phyloP scores from a whole-genome alignment of 2,888 invertebrate species.

The Mesopsocus fuscifrons region DNA sequence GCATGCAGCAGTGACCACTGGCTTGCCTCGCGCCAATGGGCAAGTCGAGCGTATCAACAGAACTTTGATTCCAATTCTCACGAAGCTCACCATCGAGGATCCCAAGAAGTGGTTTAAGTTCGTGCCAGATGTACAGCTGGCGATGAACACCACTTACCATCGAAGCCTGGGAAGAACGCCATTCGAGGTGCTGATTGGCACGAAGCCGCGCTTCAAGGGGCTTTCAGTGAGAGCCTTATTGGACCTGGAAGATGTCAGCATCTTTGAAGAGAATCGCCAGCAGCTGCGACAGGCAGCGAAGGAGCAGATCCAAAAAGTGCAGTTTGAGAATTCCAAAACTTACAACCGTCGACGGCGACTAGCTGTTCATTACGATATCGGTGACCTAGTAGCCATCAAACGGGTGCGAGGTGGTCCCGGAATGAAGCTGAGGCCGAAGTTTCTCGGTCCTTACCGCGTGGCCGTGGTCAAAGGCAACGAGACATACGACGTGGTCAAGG shows the following conservation, averaged over 20 bases:
- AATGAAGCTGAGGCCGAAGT: too few species aligned
- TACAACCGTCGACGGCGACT: constrained; percentile 1
- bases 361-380: constrained; percentile 5
- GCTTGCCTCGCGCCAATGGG: constrained; percentile 22
- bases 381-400: constrained; percentile 15
- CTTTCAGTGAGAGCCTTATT: not conserved
- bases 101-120: constrained; percentile 20
- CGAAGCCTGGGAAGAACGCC: constrained; percentile 17
- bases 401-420: constrained; percentile 17
- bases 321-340: not conserved
- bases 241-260: not conserved
- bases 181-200: constrained; percentile 18
- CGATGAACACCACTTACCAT: constrained; percentile 19
- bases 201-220: constrained; percentile 15
- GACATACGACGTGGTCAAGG: too few species aligned
- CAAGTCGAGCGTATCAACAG: constrained; percentile 21
- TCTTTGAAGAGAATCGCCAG: not conserved
- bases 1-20: constrained; percentile 19
- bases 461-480: too few species aligned
- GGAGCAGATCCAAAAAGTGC: not conserved
- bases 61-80: constrained; percentile 16
- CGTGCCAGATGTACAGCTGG: constrained; percentile 19
- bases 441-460: too few species aligned
- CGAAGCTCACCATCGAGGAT: not conserved
- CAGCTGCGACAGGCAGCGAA: not conserved